Percentiles rank a stretch among this genome's conserved stretches.
Conservation (phyloP, 2,888 invertebrate genomes). For the Leucophenga montana region DNA sequence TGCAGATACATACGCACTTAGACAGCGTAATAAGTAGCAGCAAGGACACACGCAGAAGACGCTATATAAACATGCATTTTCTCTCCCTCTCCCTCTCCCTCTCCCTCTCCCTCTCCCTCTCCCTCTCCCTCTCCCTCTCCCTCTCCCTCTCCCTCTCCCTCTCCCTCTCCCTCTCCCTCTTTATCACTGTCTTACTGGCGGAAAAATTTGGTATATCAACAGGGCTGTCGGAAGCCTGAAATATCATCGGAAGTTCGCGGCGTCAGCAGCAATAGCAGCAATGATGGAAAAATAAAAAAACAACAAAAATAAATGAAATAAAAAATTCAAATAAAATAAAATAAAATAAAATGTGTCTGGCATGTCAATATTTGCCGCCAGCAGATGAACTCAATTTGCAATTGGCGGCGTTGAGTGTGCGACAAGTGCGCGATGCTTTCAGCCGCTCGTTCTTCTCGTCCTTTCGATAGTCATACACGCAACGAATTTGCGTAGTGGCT, state of each 20-base stretch:
- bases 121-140: not conserved
- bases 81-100: not conserved
- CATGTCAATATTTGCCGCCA: conserved; percentile 69
- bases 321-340: conserved; percentile 66
- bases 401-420: conserved; percentile 61
- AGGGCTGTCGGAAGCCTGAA: conserved; percentile 24
- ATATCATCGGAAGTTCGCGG: conserved; percentile 23
- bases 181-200: too few species aligned
- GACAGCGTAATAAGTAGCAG: not conserved
- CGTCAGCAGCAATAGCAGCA: conserved; percentile 37
- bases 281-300: conserved; percentile 38
- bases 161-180: not conserved
- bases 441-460: too few species aligned
- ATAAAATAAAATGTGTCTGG: conserved; percentile 60
- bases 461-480: too few species aligned
- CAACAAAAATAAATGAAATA: conserved; percentile 46
- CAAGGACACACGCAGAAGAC: conserved; percentile 27
- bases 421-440: conserved; percentile 26
- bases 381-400: conserved; percentile 67
- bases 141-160: not conserved
- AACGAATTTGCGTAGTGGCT: too few species aligned
- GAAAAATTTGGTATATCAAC: too few species aligned
- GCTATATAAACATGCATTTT: conserved; percentile 32
- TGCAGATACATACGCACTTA: conserved; percentile 11
- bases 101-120: too few species aligned